Base-by-base conservation (phyloP, 23 tunicate species). In the Corella eumyota region DNA sequence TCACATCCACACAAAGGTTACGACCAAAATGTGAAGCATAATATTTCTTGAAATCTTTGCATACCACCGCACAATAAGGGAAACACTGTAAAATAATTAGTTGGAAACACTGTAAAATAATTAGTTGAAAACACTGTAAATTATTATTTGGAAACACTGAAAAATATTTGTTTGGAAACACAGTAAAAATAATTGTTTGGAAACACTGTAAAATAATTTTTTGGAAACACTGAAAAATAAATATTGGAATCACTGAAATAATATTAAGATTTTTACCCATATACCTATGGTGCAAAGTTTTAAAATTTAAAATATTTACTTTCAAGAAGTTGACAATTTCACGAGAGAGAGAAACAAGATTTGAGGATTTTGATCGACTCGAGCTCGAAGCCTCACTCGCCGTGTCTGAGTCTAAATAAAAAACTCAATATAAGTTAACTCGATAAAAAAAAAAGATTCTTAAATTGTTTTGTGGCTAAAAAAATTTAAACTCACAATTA, bases 271-370 rank as follows among this genome's bases (percentile, higher is more conserved):
- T n/a, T n/a, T n/a, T n/a, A n/a, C n/a, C n/a, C n/a, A n/a, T n/a
- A n/a, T n/a, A n/a, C n/a, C n/a, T n/a, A n/a, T n/a, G n/a, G n/a
- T n/a, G n/a, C n/a, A n/a, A n/a, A n/a, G n/a, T n/a, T n/a, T n/a
- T n/a, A n/a, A n/a, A n/a, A n/a, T n/a, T n/a, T n/a, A n/a, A n/a
- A n/a, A n/a, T n/a, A n/a, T n/a, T 48, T 26, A 83, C 92, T 77
- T 83, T 83, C 33, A 83, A 68, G n/a, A 83, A 67, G 21, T 83
- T 76, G 31, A 74, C 67, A 5, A 83, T 44, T 61, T 83, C 76
- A 32, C 71, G 52, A 26, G 83, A 34, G 40, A 83, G 68, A 32
- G 53, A 44, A 25, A 83, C 65, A 1, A 67, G 44, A 45, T 62
- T 68, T 28, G 92, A 69, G 21, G 83, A 64, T 54, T 66, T 74